Percentiles rank a stretch among this genome's conserved stretches.
Evolutionary conservation across 2,888 invertebrate species (phyloP).

Genomic region (Sclerodermus sp.): DNA sequence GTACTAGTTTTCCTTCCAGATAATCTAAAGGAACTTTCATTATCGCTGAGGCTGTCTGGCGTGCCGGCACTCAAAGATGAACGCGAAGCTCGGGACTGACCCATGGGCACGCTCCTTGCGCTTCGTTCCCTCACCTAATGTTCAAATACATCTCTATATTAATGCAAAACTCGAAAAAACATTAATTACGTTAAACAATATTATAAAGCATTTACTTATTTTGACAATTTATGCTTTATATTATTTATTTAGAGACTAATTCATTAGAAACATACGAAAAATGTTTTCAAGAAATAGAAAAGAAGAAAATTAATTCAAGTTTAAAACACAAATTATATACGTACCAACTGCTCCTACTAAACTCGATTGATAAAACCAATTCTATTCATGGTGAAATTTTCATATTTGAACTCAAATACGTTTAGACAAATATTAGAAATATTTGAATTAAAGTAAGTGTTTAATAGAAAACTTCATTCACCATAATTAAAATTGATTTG

Average conservation of each 20-base stretch:
- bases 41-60: slow-evolving; percentile 86
- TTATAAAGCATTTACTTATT: neutral
- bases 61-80: slow-evolving; percentile 84
- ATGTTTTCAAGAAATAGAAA: neutral
- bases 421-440: neutral
- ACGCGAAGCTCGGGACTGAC: slow-evolving; percentile 69
- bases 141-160: neutral
- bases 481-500: slow-evolving; percentile 30
- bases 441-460: slow-evolving; percentile 1
- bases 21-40: slow-evolving; percentile 76
- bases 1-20: slow-evolving; percentile 71
- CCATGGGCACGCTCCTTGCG: slow-evolving; percentile 89
- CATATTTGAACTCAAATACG: too few relatives aligned
- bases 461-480: slow-evolving; percentile 13
- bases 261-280: neutral
- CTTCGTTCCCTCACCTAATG: slow-evolving; percentile 89
- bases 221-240: neutral
- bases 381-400: slow-evolving; percentile 3
- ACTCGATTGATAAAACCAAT: slow-evolving; percentile 13
- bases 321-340: slow-evolving; percentile 23
- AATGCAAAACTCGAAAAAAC: neutral
- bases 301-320: slow-evolving; percentile 1
- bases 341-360: slow-evolving; percentile 42
- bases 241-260: slow-evolving; percentile 12
- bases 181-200: too few relatives aligned